phyloP scores from a whole-genome alignment of 2,797 vertebrate species.

The Sebastes variabilis region DNA sequence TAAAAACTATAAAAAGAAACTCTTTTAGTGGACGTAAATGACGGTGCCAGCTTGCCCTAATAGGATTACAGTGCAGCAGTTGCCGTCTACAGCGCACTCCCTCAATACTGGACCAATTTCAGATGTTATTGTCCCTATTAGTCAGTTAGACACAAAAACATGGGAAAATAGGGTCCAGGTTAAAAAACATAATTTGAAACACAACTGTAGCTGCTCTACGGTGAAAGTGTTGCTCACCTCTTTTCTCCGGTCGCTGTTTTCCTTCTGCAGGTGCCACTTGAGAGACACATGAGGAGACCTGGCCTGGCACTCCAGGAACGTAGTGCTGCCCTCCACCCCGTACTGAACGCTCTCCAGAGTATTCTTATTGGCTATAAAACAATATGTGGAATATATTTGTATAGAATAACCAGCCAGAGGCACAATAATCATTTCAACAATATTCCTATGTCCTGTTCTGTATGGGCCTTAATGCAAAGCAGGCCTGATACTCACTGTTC shows the following conservation, averaged over 20 bases:
- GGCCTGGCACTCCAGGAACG: conserved; percentile 97
- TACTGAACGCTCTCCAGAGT: conserved; percentile 92
- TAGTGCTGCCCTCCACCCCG: conserved; percentile 94
- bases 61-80: too few species aligned
- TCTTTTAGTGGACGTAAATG: too few species aligned
- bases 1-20: too few species aligned
- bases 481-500: conserved; percentile 84
- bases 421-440: neutral
- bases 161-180: too few species aligned
- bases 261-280: conserved; percentile 97
- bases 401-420: neutral
- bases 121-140: too few species aligned
- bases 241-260: conserved; percentile 94
- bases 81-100: too few species aligned
- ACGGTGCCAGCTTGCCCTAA: too few species aligned
- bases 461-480: neutral
- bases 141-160: too few species aligned
- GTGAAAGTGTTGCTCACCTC: conserved; percentile 84
- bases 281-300: conserved; percentile 93
- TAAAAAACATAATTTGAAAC: neutral
- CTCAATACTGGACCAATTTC: too few species aligned
- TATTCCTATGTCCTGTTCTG: neutral
- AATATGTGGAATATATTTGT: neutral
- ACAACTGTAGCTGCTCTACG: neutral
- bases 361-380: conserved; percentile 90